Percentiles rank a stretch among this genome's conserved stretches.
phyloP scores from a whole-genome alignment of 2,113 vertebrate genomes.

The Ailurus styani region DNA sequence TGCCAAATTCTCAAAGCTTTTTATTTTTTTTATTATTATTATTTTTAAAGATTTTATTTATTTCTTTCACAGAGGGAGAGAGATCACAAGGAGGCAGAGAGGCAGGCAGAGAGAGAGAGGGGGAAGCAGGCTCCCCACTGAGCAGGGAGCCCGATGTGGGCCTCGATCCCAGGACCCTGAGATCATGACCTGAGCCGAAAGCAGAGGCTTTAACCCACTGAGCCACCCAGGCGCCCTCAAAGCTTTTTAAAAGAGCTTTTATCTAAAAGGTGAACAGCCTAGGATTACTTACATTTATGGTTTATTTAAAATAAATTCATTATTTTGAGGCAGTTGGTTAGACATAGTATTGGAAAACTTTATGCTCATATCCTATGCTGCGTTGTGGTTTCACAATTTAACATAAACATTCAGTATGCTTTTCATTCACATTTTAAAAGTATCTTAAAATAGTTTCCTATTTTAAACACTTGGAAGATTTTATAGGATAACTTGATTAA shows the following conservation, averaged over 20 bases:
- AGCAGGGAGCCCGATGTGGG: no score
- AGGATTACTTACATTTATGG: slow-evolving; percentile 49
- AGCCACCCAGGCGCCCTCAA: not conserved
- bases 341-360: not conserved
- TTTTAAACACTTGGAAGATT: not conserved
- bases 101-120: no score
- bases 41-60: no score
- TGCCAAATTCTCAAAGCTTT: slow-evolving; percentile 42
- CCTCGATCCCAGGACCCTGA: no score
- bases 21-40: no score
- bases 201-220: no score
- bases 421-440: not conserved
- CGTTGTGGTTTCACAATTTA: not conserved
- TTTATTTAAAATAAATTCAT: slow-evolving; percentile 42
- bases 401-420: not conserved
- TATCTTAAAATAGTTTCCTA: not conserved
- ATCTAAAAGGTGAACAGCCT: not conserved
- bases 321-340: slow-evolving; percentile 24
- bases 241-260: slow-evolving; percentile 62
- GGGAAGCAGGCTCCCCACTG: no score
- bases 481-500: slow-evolving; percentile 4
- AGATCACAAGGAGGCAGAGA: no score
- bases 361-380: not conserved
- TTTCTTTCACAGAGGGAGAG: no score
- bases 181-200: no score